Percentiles rank a stretch among this genome's conserved stretches.
Conservation (phyloP, 2,888 invertebrate genomes). For the Limnephilus marmoratus region DNA sequence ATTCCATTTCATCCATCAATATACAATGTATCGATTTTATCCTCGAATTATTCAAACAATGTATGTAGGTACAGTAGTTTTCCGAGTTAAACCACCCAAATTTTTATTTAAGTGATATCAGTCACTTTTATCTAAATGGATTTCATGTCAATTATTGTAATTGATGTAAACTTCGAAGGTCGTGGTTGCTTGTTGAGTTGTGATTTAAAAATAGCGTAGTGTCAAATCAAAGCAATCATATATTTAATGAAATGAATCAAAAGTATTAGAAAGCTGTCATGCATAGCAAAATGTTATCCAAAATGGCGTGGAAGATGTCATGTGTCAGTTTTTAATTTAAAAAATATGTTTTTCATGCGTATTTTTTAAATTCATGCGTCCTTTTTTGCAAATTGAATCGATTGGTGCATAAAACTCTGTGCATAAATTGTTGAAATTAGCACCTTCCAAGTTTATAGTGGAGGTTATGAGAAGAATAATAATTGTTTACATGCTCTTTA, state of each 20-base stretch:
- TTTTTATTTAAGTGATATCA: not conserved
- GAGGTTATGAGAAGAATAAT: not conserved
- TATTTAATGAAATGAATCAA: not conserved
- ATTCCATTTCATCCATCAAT: not conserved
- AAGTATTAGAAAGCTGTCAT: not conserved
- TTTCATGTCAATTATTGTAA: not conserved
- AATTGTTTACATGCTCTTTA: not conserved
- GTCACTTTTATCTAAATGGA: not conserved
- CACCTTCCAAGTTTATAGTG: not conserved
- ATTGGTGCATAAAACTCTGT: conserved; percentile 2
- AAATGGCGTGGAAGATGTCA: not conserved
- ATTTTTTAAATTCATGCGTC: not conserved
- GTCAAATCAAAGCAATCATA: not conserved
- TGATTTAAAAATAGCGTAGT: not conserved
- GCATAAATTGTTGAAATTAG: not conserved
- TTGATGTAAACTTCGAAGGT: not conserved
- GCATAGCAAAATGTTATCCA: not conserved
- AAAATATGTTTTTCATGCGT: not conserved
- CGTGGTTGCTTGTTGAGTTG: not conserved
- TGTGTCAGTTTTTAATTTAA: not conserved
- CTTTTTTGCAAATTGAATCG: not conserved
- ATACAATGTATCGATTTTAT: not conserved
- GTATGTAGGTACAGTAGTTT: not conserved
- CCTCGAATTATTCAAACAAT: not conserved
- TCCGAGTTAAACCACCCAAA: not conserved